Conservation (phyloP, 2,797 vertebrate genomes). For the Catostomus latipinnis region DNA sequence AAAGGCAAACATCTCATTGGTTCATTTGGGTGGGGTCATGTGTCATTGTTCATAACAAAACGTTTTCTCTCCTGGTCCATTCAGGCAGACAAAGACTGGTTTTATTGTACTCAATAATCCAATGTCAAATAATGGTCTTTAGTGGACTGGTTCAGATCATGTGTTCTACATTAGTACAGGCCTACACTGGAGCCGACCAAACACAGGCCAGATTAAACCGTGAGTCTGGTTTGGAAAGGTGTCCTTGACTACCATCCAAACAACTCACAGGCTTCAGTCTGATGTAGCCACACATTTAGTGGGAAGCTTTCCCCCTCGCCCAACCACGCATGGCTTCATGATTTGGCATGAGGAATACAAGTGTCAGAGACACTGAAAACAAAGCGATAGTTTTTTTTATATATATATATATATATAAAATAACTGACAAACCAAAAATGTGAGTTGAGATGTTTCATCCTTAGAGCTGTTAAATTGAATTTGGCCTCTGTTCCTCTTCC, state of each 20-base stretch:
- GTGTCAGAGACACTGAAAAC: background rate
- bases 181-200: background rate
- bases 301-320: too few relatives aligned
- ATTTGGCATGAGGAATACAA: background rate
- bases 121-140: constrained; percentile 20
- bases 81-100: constrained; percentile 22
- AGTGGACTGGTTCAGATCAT: constrained; percentile 7
- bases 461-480: background rate
- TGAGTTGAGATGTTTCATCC: background rate
- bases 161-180: background rate
- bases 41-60: constrained; percentile 19
- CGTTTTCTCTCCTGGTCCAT: background rate
- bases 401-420: too few relatives aligned
- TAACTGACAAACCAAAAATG: too few relatives aligned
- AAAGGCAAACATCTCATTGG: background rate
- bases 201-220: background rate
- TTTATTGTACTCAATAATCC: constrained; percentile 13
- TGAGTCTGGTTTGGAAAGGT: background rate
- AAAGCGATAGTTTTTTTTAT: background rate
- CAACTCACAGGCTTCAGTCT: background rate
- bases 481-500: background rate
- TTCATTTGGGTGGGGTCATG: constrained; percentile 17
- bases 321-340: background rate
- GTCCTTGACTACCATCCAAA: background rate
- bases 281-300: too few relatives aligned